Evolutionary conservation across 2,113 vertebrate species (phyloP).

Genomic region (Microcebus tavaratra): DNA sequence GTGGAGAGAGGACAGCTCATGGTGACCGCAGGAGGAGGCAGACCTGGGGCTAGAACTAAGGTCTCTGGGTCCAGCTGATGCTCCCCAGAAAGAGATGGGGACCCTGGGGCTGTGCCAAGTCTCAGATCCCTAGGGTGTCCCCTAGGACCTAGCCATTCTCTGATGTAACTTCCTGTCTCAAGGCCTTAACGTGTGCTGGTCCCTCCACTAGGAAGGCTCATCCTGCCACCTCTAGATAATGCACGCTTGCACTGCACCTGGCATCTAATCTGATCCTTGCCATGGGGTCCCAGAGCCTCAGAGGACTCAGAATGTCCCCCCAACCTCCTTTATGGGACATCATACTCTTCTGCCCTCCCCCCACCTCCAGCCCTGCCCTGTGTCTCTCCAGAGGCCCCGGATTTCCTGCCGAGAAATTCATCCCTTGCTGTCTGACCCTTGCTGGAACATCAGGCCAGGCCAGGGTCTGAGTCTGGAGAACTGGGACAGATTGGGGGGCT

Average conservation of each 20-base stretch:
- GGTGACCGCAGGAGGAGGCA: not conserved
- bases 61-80: not conserved
- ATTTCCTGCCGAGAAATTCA: not conserved
- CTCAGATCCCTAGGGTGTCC: not conserved
- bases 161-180: not conserved
- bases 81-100: not conserved
- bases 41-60: not conserved
- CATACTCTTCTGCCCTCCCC: not conserved
- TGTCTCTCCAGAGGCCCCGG: not conserved
- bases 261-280: not conserved
- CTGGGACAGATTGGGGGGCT: not conserved
- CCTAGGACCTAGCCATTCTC: not conserved
- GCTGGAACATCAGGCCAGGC: not conserved
- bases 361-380: not conserved
- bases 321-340: not conserved
- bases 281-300: no score
- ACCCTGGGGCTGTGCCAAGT: not conserved
- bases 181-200: not conserved
- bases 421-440: not conserved
- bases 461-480: not conserved
- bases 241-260: not conserved
- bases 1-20: not conserved
- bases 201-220: not conserved
- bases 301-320: not conserved
- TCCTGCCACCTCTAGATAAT: not conserved